Conservation (phyloP, 2,113 vertebrate species). For the Neotragus pygmaeus region DNA sequence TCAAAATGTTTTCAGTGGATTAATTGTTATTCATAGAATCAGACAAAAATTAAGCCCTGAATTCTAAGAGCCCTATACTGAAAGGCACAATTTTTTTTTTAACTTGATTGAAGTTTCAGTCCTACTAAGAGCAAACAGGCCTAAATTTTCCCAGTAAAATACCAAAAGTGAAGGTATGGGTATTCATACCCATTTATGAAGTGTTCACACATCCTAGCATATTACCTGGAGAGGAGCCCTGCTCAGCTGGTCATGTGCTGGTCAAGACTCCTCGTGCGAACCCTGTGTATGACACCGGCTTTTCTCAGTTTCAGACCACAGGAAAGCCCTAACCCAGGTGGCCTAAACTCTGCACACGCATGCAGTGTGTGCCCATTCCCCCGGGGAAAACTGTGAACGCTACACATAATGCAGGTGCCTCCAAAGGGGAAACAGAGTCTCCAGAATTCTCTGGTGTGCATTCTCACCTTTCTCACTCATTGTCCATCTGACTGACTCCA, state of each 20-base stretch:
- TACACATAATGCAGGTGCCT: background rate
- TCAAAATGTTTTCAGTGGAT: background rate
- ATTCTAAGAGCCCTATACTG: background rate
- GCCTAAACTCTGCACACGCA: background rate
- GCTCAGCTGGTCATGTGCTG: background rate
- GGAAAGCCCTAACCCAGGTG: no score
- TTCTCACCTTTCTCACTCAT: fast-evolving
- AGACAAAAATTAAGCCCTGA: slow-evolving; percentile 1
- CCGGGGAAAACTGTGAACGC: background rate
- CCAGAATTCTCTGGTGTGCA: background rate
- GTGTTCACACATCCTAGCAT: background rate
- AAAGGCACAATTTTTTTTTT: background rate
- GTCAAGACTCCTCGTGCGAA: background rate
- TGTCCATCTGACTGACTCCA: background rate
- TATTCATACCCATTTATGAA: background rate
- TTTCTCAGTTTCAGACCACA: background rate
- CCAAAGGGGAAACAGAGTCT: background rate
- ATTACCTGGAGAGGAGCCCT: background rate
- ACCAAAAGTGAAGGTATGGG: background rate
- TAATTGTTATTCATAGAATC: background rate
- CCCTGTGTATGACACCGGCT: background rate
- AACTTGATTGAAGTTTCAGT: background rate
- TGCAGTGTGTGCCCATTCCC: background rate
- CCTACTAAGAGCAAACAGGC: background rate
- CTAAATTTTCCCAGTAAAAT: background rate